Evolutionary conservation across 2,113 vertebrate species (phyloP), one percentile per base, ranked within the genome.

Genomic region (Benitochromis conjunctus): DNA sequence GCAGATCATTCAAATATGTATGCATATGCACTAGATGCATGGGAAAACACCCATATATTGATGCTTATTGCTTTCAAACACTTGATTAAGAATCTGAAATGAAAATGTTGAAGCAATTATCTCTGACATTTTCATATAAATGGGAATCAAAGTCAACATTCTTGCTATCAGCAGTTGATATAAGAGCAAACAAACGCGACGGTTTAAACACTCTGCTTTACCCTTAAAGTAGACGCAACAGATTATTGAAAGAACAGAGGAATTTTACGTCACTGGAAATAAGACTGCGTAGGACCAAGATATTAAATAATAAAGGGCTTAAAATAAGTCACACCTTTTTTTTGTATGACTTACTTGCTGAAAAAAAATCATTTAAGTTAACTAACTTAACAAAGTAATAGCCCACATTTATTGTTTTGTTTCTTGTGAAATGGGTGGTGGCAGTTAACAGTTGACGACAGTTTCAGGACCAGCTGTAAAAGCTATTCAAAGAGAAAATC

Each of bases 111-210:
- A n/a, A 34, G 80, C 31, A 64, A 89, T 91, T 88, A 88, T 80
- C 53, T 77, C 18, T 86, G 82, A 88, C 77, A 88, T 88, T 91
- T 88, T 53, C 48, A 86, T 81, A 36, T 48, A 76, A 76, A 34
- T 76, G 26, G 71, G 48, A 87, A 66, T 24, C 43, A 55, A 82
- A 86, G 81, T 74, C 19, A 62, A 41, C 62, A 76, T 24, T 74
- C 41, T 79, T 34, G 36, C 54, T 18, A 18, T 56, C 9, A 80
- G 18, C 31, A 31, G 83, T 34, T 48, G 78, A 83, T 69, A 36
- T 14, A 79, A 48, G 66, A 54, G 89, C 48, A 38, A 66, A 60
- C 82, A 48, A 18, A 81, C 41, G 29, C 38, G 2, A 54, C 26
- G 12, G 51, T 53, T 29, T 38, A 36, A 51, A 62, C 21, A 11